Base-by-base conservation (phyloP, 2,113 vertebrate genomes). In the Hiodon tergisus region DNA sequence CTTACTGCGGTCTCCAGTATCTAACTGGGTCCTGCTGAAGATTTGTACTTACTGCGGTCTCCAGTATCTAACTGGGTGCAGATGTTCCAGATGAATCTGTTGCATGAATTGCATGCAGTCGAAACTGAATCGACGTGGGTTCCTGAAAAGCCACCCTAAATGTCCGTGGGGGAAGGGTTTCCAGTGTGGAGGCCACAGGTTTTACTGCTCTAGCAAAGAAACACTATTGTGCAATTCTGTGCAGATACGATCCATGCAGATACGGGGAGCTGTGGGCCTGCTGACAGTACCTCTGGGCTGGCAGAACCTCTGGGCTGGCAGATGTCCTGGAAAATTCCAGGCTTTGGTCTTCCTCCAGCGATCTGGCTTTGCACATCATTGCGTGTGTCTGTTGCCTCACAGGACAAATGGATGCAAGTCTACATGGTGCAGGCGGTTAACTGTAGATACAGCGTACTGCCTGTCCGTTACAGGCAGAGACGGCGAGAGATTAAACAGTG, bases 271-370 rank as follows among this genome's bases (percentile, higher is more conserved):
- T 62, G 60, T 48, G 55, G 31, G 53, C 46, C 31, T 31, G 31
- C 31, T 31, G 31, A 31, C 31, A 31, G 31, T 31, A 31, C 31
- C 31, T 31, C 31, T 31, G 31, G 31, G 69, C 48, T 78, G 77
- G 67, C 59, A 78, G 66, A n/a, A 65, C 52, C 55, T 73, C 67
- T n/a, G 46, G 31, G 46, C 69, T 71, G 69, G 69, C 69, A 58
- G n/a, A 6, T 5, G 9, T 46, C 53, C 69, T 71, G 17, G 54
- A 71, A 71, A n/a, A 78, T 53, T 58, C 76, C 31, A 72, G 67
- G 50, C 48, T 52, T 53, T 53, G 14, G 54, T 69, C 11, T 62
- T 59, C 51, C 14, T 63, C 9, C 60, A 47, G 47, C 58, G 16
- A 46, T 61, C 9, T 75, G 14, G 57, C 17, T 16, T 48, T 31